These are phyloP conservation scores for Oreochromis aureus DNA, from an alignment of 2,113 vertebrate genomes.

Conservation along the genomic window DNA sequence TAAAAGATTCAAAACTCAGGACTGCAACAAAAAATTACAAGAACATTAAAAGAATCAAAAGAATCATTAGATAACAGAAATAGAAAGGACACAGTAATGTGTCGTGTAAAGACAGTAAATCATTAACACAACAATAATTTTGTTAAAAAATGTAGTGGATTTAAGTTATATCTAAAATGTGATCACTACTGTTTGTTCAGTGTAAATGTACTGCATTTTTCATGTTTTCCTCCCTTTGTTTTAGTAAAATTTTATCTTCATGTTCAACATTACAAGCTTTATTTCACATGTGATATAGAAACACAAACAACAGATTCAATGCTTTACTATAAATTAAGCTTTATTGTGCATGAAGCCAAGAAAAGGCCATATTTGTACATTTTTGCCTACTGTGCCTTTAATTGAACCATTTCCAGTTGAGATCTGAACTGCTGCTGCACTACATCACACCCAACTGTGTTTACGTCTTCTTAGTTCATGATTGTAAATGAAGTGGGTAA, in stretches of 20 bases:
- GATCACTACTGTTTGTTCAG: not conserved
- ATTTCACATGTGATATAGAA: not conserved
- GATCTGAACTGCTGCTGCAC: not conserved
- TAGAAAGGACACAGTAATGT: too few species aligned
- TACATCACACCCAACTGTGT: not conserved
- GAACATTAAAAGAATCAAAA: too few species aligned
- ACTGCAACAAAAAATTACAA: too few species aligned
- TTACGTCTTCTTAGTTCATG: not conserved
- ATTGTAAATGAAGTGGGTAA: not conserved
- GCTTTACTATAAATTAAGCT: not conserved
- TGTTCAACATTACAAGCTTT: not conserved
- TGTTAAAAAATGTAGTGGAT: not conserved
- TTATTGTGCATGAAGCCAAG: not conserved
- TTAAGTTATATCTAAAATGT: not conserved
- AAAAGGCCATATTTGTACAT: not conserved
- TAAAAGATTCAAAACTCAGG: too few species aligned
- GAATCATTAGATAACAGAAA: too few species aligned
- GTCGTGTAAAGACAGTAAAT: too few species aligned
- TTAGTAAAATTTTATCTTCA: not conserved
- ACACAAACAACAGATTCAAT: not conserved
- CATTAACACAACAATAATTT: not conserved
- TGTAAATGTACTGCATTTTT: not conserved
- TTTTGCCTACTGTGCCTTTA: not conserved
- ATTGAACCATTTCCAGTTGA: not conserved
- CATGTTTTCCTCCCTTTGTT: not conserved